Conservation (phyloP, 2,797 vertebrate species). For the Gymnocypris eckloni region DNA sequence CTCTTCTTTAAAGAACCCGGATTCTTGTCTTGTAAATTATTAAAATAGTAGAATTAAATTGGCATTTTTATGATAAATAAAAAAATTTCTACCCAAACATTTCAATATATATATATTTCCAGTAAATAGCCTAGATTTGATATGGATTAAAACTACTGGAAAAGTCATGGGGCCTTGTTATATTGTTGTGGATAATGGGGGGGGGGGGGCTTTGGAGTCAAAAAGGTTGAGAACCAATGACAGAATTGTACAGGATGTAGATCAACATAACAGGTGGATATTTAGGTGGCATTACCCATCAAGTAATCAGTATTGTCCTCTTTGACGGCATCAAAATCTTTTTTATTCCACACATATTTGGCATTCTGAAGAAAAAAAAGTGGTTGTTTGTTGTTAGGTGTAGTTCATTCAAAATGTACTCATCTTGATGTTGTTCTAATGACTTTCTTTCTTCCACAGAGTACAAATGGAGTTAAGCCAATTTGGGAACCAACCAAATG, state of each 20-base stretch:
- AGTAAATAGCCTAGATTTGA: too few relatives aligned
- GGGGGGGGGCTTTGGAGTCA: not conserved
- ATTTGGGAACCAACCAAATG: not conserved
- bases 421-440: not conserved
- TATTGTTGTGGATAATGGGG: too few relatives aligned
- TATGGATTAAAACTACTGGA: too few relatives aligned
- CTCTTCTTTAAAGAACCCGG: too few relatives aligned
- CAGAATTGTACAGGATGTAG: not conserved
- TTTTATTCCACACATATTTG: conserved; percentile 82
- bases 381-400: not conserved
- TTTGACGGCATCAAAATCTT: conserved; percentile 71
- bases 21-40: too few relatives aligned
- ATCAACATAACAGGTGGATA: not conserved
- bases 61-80: too few relatives aligned
- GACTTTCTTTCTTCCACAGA: not conserved
- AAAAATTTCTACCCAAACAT: too few relatives aligned
- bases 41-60: too few relatives aligned
- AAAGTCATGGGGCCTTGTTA: too few relatives aligned
- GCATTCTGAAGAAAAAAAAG: conserved; percentile 66
- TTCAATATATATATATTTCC: too few relatives aligned
- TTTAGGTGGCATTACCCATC: conserved; percentile 74
- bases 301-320: conserved; percentile 74
- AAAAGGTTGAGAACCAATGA: not conserved
- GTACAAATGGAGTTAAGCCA: not conserved
- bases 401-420: not conserved